phyloP scores from a whole-genome alignment of 2,113 vertebrate species.

The Dendrocopos noguchii region DNA sequence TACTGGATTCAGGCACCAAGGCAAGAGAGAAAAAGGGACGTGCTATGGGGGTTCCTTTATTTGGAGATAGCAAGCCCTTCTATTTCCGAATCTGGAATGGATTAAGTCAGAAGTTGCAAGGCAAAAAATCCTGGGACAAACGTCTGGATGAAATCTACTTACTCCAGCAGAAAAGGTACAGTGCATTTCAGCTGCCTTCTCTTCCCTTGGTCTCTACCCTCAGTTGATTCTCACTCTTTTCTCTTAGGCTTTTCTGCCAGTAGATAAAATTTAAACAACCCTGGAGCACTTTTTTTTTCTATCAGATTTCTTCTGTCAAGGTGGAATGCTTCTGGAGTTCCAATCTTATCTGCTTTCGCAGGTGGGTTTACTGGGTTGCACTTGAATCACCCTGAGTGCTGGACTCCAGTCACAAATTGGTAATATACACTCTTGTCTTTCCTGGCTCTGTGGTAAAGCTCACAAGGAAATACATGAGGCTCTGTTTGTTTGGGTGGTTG shows the following conservation, averaged over 20 bases:
- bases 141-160: constrained; percentile 71
- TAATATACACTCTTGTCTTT: background rate
- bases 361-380: background rate
- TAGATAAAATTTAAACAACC: constrained; percentile 59
- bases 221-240: constrained; percentile 1
- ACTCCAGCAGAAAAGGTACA: constrained; percentile 78
- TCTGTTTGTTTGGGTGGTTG: background rate
- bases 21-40: background rate
- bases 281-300: constrained; percentile 14
- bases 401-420: background rate
- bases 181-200: background rate
- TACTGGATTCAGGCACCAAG: background rate
- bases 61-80: constrained; percentile 53
- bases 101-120: constrained; percentile 47
- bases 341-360: constrained; percentile 47
- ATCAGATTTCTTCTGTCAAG: constrained; percentile 53
- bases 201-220: background rate
- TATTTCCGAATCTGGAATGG: constrained; percentile 66
- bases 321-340: constrained; percentile 58
- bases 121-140: constrained; percentile 60
- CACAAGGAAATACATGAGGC: background rate
- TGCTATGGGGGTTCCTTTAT: constrained; percentile 71
- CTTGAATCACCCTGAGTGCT: background rate
- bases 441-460: background rate
- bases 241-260: constrained; percentile 18